A percentile compares a stretch with the other conserved stretches of the same genome.
Evolutionary conservation across 2,113 vertebrate species (phyloP).

Genomic region (Psammodynastes pulverulentus): DNA sequence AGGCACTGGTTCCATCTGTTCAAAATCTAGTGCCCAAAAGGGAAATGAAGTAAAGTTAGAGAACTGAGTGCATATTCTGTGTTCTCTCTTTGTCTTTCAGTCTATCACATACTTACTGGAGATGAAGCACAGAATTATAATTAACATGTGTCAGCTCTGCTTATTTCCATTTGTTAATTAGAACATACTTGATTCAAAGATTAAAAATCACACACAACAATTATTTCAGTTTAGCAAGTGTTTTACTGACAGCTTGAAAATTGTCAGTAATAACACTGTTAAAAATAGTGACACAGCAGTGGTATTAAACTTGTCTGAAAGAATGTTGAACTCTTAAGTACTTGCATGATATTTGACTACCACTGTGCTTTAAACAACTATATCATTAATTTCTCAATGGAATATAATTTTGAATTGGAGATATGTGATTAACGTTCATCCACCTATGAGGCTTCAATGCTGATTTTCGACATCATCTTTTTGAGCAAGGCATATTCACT

Average conservation of each 20-base stretch:
- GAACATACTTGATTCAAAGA: background rate
- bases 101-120: background rate
- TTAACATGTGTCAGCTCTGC: background rate
- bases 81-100: background rate
- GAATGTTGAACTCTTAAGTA: background rate
- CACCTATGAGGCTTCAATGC: background rate
- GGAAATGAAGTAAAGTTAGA: background rate
- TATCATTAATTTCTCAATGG: background rate
- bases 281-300: slow-evolving; percentile 6
- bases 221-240: slow-evolving; percentile 18
- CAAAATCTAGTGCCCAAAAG: background rate
- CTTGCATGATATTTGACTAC: background rate
- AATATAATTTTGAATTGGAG: background rate
- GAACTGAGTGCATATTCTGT: background rate
- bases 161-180: slow-evolving; percentile 13
- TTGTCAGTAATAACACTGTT: slow-evolving; percentile 15
- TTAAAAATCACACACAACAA: background rate
- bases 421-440: background rate
- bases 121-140: slow-evolving; percentile 4
- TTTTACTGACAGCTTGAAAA: slow-evolving; percentile 19
- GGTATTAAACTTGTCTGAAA: background rate
- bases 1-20: background rate
- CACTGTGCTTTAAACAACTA: background rate
- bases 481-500: background rate
- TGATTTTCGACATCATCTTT: background rate